Evolutionary conservation across 2,888 invertebrate genomes (phyloP).

Genomic region (Barypeithes pellucidus): DNA sequence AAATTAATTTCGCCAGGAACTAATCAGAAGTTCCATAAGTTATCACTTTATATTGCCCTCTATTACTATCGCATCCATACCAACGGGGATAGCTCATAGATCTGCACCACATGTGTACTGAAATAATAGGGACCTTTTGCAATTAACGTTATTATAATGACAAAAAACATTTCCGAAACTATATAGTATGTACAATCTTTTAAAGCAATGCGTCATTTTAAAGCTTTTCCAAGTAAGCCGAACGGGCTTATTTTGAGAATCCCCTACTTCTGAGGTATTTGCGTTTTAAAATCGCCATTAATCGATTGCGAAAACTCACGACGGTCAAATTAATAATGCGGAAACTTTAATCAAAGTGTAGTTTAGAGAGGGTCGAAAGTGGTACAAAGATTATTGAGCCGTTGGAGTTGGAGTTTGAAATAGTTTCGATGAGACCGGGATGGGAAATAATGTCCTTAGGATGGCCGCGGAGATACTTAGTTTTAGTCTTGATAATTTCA

Average conservation of each 20-base stretch:
- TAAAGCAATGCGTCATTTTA: too few relatives aligned
- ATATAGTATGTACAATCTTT: too few relatives aligned
- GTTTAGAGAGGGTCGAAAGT: constrained; percentile 20
- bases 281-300: too few relatives aligned
- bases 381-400: constrained; percentile 36
- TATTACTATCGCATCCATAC: background rate
- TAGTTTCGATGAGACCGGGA: constrained; percentile 1
- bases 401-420: background rate
- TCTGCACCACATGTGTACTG: constrained; percentile 15
- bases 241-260: too few relatives aligned
- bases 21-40: constrained; percentile 19
- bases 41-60: constrained; percentile 3
- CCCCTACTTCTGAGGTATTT: too few relatives aligned
- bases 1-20: constrained; percentile 12
- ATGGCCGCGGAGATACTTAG: background rate
- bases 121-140: too few relatives aligned
- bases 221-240: too few relatives aligned
- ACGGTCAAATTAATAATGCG: constrained; percentile 32
- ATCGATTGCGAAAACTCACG: too few relatives aligned
- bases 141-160: too few relatives aligned
- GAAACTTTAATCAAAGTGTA: constrained; percentile 38
- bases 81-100: background rate
- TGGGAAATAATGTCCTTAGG: background rate
- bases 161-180: too few relatives aligned
- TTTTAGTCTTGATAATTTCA: background rate